Evolutionary conservation across 2,113 vertebrate species (phyloP).

Genomic region (Thinocorus orbignyianus): DNA sequence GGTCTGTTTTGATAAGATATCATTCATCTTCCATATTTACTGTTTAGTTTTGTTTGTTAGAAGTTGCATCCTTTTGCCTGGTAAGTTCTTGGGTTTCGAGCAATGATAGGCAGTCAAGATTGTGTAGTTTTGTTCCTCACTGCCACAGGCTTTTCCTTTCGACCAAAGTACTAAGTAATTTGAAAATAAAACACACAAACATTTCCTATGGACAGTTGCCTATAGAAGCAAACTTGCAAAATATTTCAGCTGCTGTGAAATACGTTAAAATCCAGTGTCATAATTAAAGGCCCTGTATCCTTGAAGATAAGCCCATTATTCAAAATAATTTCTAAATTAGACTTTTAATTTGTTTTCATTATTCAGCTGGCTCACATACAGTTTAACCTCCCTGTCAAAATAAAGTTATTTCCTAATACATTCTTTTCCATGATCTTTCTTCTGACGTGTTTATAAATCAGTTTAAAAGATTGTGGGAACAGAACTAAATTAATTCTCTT

Average conservation of each 20-base stretch:
- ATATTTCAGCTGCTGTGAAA: constrained; percentile 4
- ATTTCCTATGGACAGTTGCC: not conserved
- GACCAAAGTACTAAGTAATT: not conserved
- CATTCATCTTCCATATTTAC: constrained; percentile 18
- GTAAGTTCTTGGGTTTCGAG: not conserved
- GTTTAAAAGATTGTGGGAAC: constrained; percentile 56
- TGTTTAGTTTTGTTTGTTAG: not conserved
- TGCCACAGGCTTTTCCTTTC: not conserved
- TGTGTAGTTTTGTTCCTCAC: not conserved
- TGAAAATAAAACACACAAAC: not conserved
- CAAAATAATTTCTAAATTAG: constrained; percentile 70
- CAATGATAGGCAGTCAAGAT: not conserved
- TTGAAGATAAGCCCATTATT: constrained; percentile 53
- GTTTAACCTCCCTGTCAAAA: constrained; percentile 61
- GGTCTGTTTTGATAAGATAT: not conserved
- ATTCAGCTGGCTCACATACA: constrained; percentile 49
- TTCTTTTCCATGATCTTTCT: constrained; percentile 50
- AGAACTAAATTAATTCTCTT: constrained; percentile 47
- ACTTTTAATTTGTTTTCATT: constrained; percentile 70
- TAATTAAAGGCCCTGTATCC: constrained; percentile 45
- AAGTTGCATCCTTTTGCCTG: not conserved
- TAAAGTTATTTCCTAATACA: constrained; percentile 49
- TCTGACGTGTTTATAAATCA: constrained; percentile 65
- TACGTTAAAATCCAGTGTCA: not conserved
- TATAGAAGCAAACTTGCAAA: not conserved